These are phyloP conservation scores for Paramormyrops kingsleyae DNA, from an alignment of 2,113 vertebrate genomes.

Conservation along the genomic window DNA sequence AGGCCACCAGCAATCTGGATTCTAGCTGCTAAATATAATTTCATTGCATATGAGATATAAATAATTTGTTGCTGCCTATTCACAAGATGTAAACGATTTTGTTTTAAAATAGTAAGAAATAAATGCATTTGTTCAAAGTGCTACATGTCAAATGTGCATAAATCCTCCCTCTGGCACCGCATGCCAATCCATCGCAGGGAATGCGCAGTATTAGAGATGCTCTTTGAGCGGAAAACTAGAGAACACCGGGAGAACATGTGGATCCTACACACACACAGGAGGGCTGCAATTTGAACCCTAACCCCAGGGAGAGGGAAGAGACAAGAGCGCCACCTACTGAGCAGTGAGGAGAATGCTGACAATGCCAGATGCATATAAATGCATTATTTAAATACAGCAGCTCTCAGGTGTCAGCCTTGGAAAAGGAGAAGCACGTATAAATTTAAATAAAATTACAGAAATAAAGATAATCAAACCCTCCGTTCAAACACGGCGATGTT, in stretches of 20 bases:
- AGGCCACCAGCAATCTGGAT: not conserved
- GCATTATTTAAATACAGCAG: not conserved
- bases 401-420: not conserved
- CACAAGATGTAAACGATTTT: not conserved
- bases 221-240: not conserved
- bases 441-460: not conserved
- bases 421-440: not conserved
- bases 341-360: not conserved
- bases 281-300: not conserved
- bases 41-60: not conserved
- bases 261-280: not conserved
- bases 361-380: not conserved
- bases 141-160: not conserved
- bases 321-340: not conserved
- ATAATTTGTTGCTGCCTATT: not conserved
- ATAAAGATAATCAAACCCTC: not conserved
- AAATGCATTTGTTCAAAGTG: not conserved
- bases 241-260: not conserved
- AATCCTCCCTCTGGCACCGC: not conserved
- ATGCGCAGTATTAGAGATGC: not conserved
- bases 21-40: not conserved
- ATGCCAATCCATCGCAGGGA: not conserved
- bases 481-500: not conserved
- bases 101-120: not conserved
- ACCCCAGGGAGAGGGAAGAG: not conserved